Percentiles rank a stretch among this genome's conserved stretches.
Evolutionary conservation across 2,797 vertebrate species (phyloP).

Genomic region (Falco concolor): DNA sequence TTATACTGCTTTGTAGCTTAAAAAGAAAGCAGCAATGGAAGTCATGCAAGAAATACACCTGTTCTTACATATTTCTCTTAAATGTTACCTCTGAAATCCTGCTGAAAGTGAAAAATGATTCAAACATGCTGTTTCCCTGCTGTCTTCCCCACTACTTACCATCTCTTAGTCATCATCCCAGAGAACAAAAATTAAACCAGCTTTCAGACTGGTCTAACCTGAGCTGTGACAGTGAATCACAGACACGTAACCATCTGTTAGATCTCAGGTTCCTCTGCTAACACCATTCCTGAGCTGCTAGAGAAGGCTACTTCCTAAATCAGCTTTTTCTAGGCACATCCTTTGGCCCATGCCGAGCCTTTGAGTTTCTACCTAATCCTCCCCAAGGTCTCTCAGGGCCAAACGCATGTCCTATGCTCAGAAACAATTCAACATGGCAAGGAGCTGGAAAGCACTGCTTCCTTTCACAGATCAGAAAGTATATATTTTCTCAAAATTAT

Average conservation of each 20-base stretch:
- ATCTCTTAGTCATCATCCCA: background rate
- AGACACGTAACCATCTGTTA: background rate
- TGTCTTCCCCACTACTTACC: background rate
- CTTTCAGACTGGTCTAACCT: background rate
- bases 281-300: background rate
- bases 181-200: background rate
- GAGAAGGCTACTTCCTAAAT: background rate
- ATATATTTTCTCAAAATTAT: background rate
- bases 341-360: background rate
- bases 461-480: background rate
- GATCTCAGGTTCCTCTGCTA: background rate
- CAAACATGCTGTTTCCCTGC: background rate
- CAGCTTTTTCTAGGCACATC: background rate
- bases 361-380: background rate
- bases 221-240: background rate
- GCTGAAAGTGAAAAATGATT: background rate
- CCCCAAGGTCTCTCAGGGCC: background rate
- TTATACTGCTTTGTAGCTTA: background rate
- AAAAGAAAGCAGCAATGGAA: background rate
- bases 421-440: background rate
- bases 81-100: background rate
- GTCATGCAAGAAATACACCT: background rate
- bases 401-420: accelerated
- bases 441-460: background rate
- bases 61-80: background rate